These are phyloP conservation scores for Momotus momota DNA, from an alignment of 2,797 vertebrate genomes.

Conservation along the genomic window DNA sequence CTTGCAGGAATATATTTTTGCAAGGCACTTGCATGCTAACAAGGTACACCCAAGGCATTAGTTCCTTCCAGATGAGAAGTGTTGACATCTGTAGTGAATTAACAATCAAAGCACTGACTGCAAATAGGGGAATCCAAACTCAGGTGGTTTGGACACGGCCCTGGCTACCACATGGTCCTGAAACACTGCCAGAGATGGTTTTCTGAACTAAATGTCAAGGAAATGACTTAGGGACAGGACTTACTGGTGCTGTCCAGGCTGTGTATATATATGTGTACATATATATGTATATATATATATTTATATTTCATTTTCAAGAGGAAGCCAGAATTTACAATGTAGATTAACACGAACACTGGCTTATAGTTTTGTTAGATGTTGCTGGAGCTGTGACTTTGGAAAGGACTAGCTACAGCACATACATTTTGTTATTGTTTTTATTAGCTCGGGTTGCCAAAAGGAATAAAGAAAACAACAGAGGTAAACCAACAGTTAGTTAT, in stretches of 20 bases:
- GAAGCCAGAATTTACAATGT: background rate
- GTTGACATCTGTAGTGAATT: conserved; percentile 26
- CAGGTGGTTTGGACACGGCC: conserved; percentile 34
- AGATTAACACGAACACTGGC: background rate
- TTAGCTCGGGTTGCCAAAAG: background rate
- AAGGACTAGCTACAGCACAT: background rate
- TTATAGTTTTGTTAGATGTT: background rate
- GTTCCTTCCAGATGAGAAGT: background rate
- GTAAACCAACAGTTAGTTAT: background rate
- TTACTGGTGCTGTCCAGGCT: background rate
- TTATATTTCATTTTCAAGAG: background rate
- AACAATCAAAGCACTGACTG: conserved; percentile 12
- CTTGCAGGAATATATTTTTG: background rate
- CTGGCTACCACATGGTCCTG: background rate
- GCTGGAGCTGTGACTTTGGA: background rate
- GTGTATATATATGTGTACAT: background rate
- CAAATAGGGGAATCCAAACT: background rate
- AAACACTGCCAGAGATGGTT: background rate
- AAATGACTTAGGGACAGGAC: background rate
- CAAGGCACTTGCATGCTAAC: background rate
- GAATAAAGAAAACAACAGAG: background rate
- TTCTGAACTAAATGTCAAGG: background rate
- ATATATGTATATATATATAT: too few species aligned
- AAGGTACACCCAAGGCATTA: background rate
- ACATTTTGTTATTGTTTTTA: background rate